Conservation (phyloP, 2,113 vertebrate genomes). For the Calidris pugnax region DNA sequence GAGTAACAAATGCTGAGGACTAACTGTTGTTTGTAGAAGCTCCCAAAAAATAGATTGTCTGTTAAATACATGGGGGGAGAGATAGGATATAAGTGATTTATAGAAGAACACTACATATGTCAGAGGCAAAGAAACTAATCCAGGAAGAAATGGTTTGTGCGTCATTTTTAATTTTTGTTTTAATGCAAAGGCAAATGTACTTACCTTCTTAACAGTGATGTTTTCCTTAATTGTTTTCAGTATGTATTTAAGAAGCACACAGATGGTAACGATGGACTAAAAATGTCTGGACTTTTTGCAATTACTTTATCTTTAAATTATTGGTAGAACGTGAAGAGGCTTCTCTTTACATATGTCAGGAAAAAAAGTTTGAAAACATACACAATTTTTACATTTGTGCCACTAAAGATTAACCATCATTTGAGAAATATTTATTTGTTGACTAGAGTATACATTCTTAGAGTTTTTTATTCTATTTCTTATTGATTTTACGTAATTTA, state of each 20-base stretch:
- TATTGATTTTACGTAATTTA: neutral
- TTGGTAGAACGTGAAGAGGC: neutral
- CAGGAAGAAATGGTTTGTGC: neutral
- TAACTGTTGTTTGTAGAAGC: neutral
- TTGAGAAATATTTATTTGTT: constrained; percentile 1
- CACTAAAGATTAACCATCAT: neutral
- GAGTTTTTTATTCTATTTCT: neutral
- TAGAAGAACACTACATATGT: neutral
- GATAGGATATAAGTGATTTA: neutral
- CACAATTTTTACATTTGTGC: neutral
- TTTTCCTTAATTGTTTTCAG: neutral
- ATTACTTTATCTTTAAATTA: neutral
- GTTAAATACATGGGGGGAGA: neutral
- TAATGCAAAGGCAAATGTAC: too few species aligned
- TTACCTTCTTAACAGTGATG: too few species aligned
- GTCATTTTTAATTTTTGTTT: neutral
- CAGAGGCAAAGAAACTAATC: neutral
- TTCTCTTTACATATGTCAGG: neutral
- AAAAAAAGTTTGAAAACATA: neutral
- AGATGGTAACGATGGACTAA: neutral
- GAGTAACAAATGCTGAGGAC: neutral
- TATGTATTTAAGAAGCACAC: neutral
- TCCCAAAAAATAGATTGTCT: neutral
- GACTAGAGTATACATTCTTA: neutral
- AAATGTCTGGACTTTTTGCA: neutral